Conservation (phyloP, 1,140 invertebrate genomes). For the Drosophila micromelanica region DNA sequence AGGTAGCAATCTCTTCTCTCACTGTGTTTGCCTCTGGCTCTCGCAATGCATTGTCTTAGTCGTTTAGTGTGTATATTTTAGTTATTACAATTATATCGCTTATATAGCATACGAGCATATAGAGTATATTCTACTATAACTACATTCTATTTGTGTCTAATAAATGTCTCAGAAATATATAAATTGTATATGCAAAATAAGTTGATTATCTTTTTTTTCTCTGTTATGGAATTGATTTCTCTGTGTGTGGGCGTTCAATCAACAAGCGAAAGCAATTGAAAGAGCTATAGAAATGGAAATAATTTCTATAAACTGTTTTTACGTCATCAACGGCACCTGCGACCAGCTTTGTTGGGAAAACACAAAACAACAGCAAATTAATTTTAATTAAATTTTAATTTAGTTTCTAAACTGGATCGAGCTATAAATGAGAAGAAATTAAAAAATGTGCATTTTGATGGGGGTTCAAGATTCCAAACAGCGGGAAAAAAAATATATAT, state of each 20-base stretch:
- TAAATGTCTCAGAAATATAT: slow-evolving; percentile 78
- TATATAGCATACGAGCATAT: slow-evolving; percentile 68
- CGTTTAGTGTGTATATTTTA: slow-evolving; percentile 81
- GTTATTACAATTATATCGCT: slow-evolving; percentile 71
- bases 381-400: not conserved
- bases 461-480: no score
- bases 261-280: slow-evolving; percentile 42
- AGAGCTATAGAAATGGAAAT: slow-evolving; percentile 14
- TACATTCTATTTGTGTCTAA: slow-evolving; percentile 80
- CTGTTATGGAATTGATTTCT: slow-evolving; percentile 5
- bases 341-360: not conserved
- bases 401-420: not conserved
- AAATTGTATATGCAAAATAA: slow-evolving; percentile 68
- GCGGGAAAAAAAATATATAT: no score
- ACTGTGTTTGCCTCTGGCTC: slow-evolving; percentile 16
- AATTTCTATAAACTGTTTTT: not conserved
- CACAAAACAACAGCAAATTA: not conserved
- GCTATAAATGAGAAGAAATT: slow-evolving; percentile 17
- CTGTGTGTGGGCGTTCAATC: slow-evolving; percentile 47
- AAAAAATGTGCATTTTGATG: not conserved
- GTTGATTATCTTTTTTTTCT: slow-evolving; percentile 27
- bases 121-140: slow-evolving; percentile 53
- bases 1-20: not conserved
- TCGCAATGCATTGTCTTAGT: slow-evolving; percentile 77
- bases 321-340: slow-evolving; percentile 24